Evolutionary conservation across 2,113 vertebrate species (phyloP).

Genomic region (Desmodus rotundus): DNA sequence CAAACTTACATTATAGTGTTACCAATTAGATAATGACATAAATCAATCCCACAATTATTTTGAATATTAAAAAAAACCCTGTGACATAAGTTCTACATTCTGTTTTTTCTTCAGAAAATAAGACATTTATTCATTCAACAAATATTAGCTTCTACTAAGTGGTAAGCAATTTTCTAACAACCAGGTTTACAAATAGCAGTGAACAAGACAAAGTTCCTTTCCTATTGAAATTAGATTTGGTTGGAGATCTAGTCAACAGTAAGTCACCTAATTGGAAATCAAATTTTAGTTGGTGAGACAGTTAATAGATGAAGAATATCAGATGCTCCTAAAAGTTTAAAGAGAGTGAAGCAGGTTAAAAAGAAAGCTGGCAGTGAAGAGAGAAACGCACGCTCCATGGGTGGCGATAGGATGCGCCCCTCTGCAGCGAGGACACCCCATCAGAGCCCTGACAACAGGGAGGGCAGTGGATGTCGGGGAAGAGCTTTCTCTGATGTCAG

Average conservation of each 20-base stretch:
- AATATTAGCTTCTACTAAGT: neutral
- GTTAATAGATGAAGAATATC: neutral
- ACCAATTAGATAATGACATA: neutral
- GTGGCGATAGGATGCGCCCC: neutral
- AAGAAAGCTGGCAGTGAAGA: neutral
- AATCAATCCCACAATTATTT: neutral
- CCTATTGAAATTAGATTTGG: neutral
- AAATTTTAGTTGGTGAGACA: neutral
- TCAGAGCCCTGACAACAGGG: neutral
- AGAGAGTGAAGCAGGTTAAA: neutral
- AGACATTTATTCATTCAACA: neutral
- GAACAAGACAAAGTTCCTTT: neutral
- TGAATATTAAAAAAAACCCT: neutral
- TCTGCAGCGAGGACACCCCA: neutral
- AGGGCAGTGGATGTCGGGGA: neutral
- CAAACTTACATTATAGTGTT: neutral
- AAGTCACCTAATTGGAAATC: neutral
- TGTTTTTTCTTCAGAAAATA: neutral
- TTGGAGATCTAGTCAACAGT: neutral
- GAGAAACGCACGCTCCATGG: neutral
- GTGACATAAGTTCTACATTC: neutral
- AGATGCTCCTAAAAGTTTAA: neutral
- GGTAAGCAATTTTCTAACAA: neutral
- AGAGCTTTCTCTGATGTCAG: too few relatives aligned
- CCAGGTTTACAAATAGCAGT: neutral